Percentiles rank a stretch among this genome's conserved stretches.
phyloP scores from a whole-genome alignment of 1,140 invertebrate genomes.

The Mesaphorura yosii region DNA sequence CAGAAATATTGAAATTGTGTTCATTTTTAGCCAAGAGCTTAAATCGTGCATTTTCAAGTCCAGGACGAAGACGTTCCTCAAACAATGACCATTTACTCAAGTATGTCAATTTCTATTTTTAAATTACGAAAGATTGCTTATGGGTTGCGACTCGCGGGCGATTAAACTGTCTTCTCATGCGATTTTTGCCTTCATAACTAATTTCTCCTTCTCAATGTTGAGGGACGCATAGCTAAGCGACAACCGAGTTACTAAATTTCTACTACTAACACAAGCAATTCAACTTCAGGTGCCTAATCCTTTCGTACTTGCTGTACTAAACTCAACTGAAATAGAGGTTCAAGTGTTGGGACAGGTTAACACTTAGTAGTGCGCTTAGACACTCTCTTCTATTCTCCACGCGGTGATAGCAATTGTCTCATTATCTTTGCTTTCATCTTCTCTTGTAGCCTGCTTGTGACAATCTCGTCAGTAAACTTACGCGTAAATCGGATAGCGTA shows the following conservation, averaged over 20 bases:
- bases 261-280: not conserved
- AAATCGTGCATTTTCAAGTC: slow-evolving; percentile 25
- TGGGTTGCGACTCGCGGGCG: no score
- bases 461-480: slow-evolving; percentile 75
- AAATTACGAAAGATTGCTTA: no score
- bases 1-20: not conserved
- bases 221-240: not conserved
- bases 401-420: slow-evolving; percentile 1
- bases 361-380: not conserved
- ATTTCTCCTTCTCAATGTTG: not conserved
- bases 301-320: not conserved
- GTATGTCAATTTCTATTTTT: slow-evolving; percentile 18
- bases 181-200: not conserved
- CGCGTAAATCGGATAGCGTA: slow-evolving; percentile 80
- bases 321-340: not conserved
- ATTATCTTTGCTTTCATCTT: slow-evolving; percentile 32
- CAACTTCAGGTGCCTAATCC: no score
- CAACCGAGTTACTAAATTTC: not conserved
- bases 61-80: slow-evolving; percentile 25
- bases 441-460: slow-evolving; percentile 69
- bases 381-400: not conserved
- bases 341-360: not conserved
- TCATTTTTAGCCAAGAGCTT: slow-evolving; percentile 17
- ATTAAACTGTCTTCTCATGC: no score
- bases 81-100: slow-evolving; percentile 29